Base-by-base conservation (phyloP, 2,797 vertebrate species). In the Onychomys leucogaster region DNA sequence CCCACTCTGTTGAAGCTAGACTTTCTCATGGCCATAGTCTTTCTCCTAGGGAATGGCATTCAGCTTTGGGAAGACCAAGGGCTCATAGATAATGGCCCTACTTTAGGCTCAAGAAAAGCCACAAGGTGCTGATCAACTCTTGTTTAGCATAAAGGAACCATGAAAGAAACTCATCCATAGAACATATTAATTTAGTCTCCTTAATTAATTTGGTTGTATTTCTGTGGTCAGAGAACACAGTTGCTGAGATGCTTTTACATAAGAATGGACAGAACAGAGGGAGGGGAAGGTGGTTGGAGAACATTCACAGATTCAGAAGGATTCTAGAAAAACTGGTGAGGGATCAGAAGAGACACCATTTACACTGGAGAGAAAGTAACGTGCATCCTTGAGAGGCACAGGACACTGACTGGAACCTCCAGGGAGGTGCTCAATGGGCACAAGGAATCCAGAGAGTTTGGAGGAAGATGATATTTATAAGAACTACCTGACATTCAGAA, bases 291-390 rank as follows among this genome's bases (percentile, higher is more conserved):
- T 34, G 41, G n/a, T 46, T 89, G 80, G n/a, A 95, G 76, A 86
- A 96, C 89, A 92, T 37, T 61, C 81, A 94, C 46, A 76, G 59
- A 85, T 69, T 85, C 27, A 49, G 89, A 96, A 92, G 34, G 43
- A 75, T 25, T 63, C 71, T 34, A 13, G 84, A 88, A 90, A 81
- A 12, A n/a, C 49, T 55, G 46, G 61, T 55, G 59, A 55, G 55
- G 92, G 82, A 94, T 61, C 7, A 57, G 52, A 49, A 91, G 59
- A 65, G 34, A 61, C 2, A 29, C 13, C 57, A 14, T 52, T 92
- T 71, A 77, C 21, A 23, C 6, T 52, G 13, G 25, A 43, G 32
- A 65, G 59, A 69, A 91, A 83, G 32, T 78, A 80, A 80, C 29
- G 13, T 46, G 6, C 12, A 55, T 41, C 29, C 46, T 55, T 77